phyloP scores from a whole-genome alignment of 2,888 invertebrate genomes.

The Panzeria rudis region DNA sequence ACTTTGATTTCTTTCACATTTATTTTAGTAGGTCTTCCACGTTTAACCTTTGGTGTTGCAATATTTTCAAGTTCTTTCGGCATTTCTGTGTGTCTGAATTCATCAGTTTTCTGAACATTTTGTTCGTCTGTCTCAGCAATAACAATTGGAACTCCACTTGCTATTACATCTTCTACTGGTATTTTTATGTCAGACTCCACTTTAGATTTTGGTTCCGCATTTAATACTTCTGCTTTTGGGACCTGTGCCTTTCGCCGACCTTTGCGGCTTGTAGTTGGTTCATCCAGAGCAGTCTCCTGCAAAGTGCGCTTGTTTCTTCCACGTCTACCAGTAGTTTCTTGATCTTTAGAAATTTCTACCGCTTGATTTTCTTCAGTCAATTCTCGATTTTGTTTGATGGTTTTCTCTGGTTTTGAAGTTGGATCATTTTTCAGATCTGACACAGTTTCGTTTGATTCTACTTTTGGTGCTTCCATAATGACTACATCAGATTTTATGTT shows the following conservation, averaged over 20 bases:
- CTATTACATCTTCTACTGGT: background rate
- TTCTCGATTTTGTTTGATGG: background rate
- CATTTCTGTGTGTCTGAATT: background rate
- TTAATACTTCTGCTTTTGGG: background rate
- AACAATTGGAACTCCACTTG: background rate
- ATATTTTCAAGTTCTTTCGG: background rate
- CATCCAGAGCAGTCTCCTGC: background rate
- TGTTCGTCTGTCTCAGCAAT: background rate
- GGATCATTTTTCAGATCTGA: background rate
- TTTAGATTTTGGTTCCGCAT: background rate
- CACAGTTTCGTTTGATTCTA: background rate
- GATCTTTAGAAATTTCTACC: background rate
- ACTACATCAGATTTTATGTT: background rate
- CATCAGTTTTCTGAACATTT: background rate
- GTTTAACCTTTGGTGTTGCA: background rate
- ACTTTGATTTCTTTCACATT: background rate
- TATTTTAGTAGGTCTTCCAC: background rate
- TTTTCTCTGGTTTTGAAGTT: background rate
- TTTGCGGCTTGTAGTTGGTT: constrained; percentile 32
- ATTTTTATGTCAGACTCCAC: background rate
- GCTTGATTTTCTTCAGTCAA: background rate
- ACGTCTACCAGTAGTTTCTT: background rate
- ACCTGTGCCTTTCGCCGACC: constrained; percentile 32
- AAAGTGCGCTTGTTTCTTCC: background rate
- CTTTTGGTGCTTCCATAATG: background rate